Conservation (phyloP, 2,113 vertebrate genomes). For the Pangasianodon hypophthalmus region DNA sequence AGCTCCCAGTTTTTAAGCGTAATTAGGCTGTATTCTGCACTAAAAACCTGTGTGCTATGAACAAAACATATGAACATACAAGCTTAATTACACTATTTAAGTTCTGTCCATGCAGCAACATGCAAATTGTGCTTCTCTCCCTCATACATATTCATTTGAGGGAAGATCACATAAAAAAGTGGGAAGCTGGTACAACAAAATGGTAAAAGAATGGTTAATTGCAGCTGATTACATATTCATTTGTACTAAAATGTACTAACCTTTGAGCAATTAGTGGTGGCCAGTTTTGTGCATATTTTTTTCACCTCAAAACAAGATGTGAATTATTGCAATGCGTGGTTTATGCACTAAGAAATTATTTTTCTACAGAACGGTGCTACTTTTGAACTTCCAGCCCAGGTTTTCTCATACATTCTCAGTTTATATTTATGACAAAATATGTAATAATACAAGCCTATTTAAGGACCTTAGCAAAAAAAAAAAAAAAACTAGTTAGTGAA, state of each 20-base stretch:
- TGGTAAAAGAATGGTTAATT: background rate
- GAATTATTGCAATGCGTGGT: background rate
- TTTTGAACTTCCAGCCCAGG: background rate
- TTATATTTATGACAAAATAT: no score
- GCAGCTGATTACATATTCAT: no score
- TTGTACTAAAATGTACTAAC: background rate
- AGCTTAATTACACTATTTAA: no score
- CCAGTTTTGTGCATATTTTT: background rate
- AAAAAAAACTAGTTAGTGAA: background rate
- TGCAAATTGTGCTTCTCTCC: background rate
- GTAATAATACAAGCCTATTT: background rate
- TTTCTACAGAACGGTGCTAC: background rate
- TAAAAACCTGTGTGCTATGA: background rate
- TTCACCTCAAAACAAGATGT: background rate
- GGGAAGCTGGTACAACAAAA: background rate
- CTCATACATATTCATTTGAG: background rate
- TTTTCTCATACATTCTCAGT: no score
- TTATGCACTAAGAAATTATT: background rate
- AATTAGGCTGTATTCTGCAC: background rate
- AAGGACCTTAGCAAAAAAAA: background rate
- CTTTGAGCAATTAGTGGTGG: background rate
- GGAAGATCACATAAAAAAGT: background rate
- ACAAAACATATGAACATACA: no score
- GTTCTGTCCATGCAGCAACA: background rate
- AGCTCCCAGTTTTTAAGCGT: background rate